phyloP scores from a whole-genome alignment of 2,797 vertebrate genomes.

The Gymnothorax javanicus region DNA sequence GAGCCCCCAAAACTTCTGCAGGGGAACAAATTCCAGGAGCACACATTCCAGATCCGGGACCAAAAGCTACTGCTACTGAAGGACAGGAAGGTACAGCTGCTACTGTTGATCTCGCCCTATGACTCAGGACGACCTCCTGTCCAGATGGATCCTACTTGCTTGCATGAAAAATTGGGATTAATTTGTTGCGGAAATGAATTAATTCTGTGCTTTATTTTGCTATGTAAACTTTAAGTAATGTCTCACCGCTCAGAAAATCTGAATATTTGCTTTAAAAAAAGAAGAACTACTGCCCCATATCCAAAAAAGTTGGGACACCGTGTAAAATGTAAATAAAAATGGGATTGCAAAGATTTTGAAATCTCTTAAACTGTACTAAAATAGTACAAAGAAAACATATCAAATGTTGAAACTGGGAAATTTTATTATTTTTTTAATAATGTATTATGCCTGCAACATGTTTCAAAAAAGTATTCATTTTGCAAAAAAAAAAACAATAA shows the following conservation, averaged over 20 bases:
- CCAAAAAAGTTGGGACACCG: too few relatives aligned
- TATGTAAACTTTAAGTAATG: neutral
- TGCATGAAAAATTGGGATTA: neutral
- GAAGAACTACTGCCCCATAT: neutral
- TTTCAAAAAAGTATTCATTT: too few relatives aligned
- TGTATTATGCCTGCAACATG: too few relatives aligned
- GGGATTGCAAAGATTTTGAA: too few relatives aligned
- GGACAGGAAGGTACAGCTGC: constrained; percentile 85
- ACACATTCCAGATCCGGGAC: constrained; percentile 85
- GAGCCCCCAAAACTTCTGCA: constrained; percentile 89
- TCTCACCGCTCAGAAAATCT: neutral
- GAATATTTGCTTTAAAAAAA: neutral
- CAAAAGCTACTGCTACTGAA: constrained; percentile 87
- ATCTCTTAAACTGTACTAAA: too few relatives aligned
- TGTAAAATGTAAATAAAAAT: too few relatives aligned
- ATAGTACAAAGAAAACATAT: too few relatives aligned
- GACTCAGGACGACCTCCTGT: neutral
- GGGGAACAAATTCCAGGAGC: constrained; percentile 91
- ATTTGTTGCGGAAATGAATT: neutral
- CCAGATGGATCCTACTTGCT: neutral
- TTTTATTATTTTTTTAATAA: too few relatives aligned
- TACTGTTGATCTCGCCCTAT: neutral
- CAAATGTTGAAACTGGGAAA: too few relatives aligned
- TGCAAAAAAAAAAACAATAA: too few relatives aligned
- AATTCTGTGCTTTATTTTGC: neutral